Evolutionary conservation across 2,797 vertebrate genomes (phyloP).

Genomic region (Falco berigora): DNA sequence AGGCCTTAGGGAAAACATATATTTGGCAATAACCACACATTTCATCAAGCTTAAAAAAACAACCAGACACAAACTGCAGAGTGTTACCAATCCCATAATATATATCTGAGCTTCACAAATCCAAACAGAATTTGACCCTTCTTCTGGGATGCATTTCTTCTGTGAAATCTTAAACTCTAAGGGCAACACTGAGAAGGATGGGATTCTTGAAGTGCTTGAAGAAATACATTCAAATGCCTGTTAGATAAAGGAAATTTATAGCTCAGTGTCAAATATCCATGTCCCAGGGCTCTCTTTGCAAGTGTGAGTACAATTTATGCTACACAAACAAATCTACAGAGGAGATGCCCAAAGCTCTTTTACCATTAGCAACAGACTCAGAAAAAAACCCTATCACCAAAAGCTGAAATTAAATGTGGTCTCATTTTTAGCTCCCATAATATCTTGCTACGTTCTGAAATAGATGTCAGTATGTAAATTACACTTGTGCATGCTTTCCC

Average conservation of each 20-base stretch:
- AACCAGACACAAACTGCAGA: neutral
- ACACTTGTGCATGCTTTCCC: neutral
- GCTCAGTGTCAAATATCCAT: constrained; percentile 30
- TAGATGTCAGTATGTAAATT: neutral
- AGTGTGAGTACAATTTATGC: neutral
- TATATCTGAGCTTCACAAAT: neutral
- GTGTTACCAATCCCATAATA: neutral
- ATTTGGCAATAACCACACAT: neutral
- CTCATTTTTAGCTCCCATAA: neutral
- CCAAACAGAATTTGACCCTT: neutral
- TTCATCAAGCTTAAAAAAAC: neutral
- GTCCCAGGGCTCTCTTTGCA: neutral
- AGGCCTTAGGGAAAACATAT: neutral
- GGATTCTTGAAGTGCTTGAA: constrained; percentile 37
- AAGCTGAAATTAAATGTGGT: neutral
- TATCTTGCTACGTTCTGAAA: neutral
- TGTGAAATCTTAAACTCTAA: neutral
- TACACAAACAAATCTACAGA: neutral
- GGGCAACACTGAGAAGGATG: neutral
- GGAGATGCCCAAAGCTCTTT: neutral
- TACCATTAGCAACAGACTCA: neutral
- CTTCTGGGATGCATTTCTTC: neutral
- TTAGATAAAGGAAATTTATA: constrained; percentile 17
- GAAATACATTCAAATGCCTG: neutral
- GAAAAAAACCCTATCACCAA: neutral